Evolutionary conservation across 2,113 vertebrate species (phyloP), one percentile per base, ranked within the genome.

Genomic region (Todiramphus chloris): DNA sequence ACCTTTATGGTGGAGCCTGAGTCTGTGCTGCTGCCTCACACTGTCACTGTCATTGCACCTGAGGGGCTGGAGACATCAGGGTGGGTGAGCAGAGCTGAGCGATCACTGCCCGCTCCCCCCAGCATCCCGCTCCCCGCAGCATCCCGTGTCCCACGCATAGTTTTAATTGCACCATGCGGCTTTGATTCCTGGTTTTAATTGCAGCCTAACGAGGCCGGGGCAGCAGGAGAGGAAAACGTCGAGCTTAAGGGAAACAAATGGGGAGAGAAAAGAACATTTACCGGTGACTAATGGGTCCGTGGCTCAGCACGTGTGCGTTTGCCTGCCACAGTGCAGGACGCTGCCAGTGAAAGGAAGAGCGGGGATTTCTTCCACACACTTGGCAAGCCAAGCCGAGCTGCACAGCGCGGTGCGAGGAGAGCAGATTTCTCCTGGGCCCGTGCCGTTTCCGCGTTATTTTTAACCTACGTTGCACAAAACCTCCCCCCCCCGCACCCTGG

Each of bases 111-210:
- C 15, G 11, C 39, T 31, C 8, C 25, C 13, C 51, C 27, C 51
- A 13, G 51, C 51, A 53, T 28, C 51, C 76, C 66, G 5, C 77
- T 67, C 8, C 51, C 51, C 51, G 11, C 23, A 50, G 48, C 48
- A 50, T 24, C 48, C 48, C 11, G 58, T 56, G 5, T 46, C 89
- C 83, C 19, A 19, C 9, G 1, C 4, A 4, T 16, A 5, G 51
- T 19, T 91, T 23, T 95, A 91, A 91, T 85, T 87, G 90, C 82
- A n/a, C 87, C 59, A 16, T 3, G 33, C 11, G 1, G 89, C 95
- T 95, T 85, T 93, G 90, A 95, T 90, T 94, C 78, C 90, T 31
- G 66, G 67, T 73, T 97, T 93, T 96, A 93, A 96, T 86, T 93
- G 85, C 94, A 95, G 78, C 91, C 78, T 95, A 96, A 96, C 59